Conservation (phyloP, 2,797 vertebrate species). For the Pseudochromis fuscus region DNA sequence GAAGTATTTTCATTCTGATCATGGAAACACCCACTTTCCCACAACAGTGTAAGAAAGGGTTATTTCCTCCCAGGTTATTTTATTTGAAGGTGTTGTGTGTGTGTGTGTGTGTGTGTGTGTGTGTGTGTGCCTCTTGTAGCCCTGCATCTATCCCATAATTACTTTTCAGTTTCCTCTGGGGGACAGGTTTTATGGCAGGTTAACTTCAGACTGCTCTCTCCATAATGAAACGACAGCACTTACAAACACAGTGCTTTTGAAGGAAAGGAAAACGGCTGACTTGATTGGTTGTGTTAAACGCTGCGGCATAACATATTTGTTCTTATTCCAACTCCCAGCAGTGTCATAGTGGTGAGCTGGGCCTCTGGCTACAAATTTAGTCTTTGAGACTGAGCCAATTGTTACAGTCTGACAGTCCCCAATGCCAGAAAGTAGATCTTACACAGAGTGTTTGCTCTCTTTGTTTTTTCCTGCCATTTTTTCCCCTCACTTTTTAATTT, state of each 20-base stretch:
- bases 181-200: neutral
- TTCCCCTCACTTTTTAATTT: conserved; percentile 4
- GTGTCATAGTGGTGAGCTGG: conserved; percentile 11
- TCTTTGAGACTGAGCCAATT: conserved; percentile 15
- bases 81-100: neutral
- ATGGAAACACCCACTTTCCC: no score
- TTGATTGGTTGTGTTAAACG: neutral
- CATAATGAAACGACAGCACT: neutral
- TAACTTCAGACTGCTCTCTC: neutral
- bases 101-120: rapidly evolving
- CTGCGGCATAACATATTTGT: neutral
- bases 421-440: conserved; percentile 12
- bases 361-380: neutral
- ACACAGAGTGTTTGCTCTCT: neutral
- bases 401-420: conserved; percentile 11
- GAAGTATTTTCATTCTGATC: no score
- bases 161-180: neutral
- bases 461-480: neutral
- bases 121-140: neutral
- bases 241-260: neutral
- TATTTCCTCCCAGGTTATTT: neutral
- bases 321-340: neutral
- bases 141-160: neutral
- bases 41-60: neutral
- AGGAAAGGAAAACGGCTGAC: neutral